Evolutionary conservation across 37 sponge, comb jelly and placozoan species (phyloP).

Genomic region (Tethya wilhelma): DNA sequence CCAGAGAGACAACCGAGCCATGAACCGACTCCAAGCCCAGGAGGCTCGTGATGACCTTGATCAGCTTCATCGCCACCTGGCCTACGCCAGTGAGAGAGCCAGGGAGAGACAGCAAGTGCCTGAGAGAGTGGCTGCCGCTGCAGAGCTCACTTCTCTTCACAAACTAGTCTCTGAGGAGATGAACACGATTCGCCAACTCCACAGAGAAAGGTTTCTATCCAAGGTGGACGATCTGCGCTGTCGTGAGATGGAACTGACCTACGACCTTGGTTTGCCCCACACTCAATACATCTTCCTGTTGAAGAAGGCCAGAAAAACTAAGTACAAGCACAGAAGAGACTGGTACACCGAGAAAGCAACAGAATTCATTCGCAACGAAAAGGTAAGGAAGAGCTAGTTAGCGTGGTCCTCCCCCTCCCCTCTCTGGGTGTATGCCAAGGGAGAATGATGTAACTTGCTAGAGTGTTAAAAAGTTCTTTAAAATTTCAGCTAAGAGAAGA

Average conservation of each 20-base stretch:
- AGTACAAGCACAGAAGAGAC: background rate
- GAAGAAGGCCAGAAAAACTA: slow-evolving; percentile 24
- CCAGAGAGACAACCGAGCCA: slow-evolving; percentile 46
- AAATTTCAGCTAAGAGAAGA: no score
- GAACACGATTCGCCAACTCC: slow-evolving; percentile 12
- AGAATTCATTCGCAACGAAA: background rate
- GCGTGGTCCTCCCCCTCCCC: background rate
- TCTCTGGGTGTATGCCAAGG: no score
- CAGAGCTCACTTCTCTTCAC: background rate
- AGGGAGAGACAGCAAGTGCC: slow-evolving; percentile 10
- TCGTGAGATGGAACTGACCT: slow-evolving; percentile 57
- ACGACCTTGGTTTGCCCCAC: slow-evolving; percentile 21
- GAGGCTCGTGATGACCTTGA: slow-evolving; percentile 14
- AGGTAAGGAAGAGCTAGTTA: background rate
- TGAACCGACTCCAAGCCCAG: background rate
- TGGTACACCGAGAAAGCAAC: background rate
- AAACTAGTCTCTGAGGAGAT: background rate
- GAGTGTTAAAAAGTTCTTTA: no score
- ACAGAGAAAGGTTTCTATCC: slow-evolving; percentile 3
- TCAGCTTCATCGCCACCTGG: slow-evolving; percentile 2
- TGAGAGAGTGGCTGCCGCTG: slow-evolving; percentile 3
- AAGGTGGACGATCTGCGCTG: slow-evolving; percentile 40
- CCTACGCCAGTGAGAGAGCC: slow-evolving; percentile 18
- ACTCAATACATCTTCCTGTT: slow-evolving; percentile 10
- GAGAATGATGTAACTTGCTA: no score